Percentiles rank a stretch among this genome's conserved stretches.
These are phyloP conservation scores for Hydriomena furcata DNA, from an alignment of 2,888 invertebrate species.

Conservation along the genomic window DNA sequence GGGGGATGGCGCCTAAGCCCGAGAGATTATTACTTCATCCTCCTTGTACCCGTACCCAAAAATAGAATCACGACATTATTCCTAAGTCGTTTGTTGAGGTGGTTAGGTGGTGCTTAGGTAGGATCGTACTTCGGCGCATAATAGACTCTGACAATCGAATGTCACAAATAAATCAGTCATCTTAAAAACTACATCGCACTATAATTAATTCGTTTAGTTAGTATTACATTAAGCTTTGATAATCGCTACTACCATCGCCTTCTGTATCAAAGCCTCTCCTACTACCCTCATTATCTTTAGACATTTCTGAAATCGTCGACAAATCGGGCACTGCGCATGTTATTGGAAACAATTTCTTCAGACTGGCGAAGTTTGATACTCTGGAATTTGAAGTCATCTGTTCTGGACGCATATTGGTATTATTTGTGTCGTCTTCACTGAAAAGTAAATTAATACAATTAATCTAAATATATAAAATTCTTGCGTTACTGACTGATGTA, in stretches of 20 bases:
- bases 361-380: constrained; percentile 40
- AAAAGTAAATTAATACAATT: too few relatives aligned
- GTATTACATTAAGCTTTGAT: constrained; percentile 33
- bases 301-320: constrained; percentile 71
- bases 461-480: too few relatives aligned
- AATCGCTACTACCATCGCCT: constrained; percentile 42
- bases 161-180: neutral
- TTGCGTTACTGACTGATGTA: too few relatives aligned
- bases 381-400: constrained; percentile 11
- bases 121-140: too few relatives aligned
- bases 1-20: too few relatives aligned
- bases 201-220: too few relatives aligned
- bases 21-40: too few relatives aligned
- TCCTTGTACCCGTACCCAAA: too few relatives aligned
- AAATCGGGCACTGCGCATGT: constrained; percentile 67
- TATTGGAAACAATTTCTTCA: constrained; percentile 65
- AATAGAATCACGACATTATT: too few relatives aligned
- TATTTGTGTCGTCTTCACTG: constrained; percentile 65
- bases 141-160: too few relatives aligned
- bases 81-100: too few relatives aligned
- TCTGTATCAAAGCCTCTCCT: constrained; percentile 42
- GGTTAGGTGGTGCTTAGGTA: too few relatives aligned
- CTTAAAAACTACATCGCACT: neutral
- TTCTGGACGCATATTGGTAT: constrained; percentile 18
- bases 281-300: constrained; percentile 56